Percentiles rank a stretch among this genome's conserved stretches.
phyloP scores from a whole-genome alignment of 2,888 invertebrate species.

The Linyphia triangularis region DNA sequence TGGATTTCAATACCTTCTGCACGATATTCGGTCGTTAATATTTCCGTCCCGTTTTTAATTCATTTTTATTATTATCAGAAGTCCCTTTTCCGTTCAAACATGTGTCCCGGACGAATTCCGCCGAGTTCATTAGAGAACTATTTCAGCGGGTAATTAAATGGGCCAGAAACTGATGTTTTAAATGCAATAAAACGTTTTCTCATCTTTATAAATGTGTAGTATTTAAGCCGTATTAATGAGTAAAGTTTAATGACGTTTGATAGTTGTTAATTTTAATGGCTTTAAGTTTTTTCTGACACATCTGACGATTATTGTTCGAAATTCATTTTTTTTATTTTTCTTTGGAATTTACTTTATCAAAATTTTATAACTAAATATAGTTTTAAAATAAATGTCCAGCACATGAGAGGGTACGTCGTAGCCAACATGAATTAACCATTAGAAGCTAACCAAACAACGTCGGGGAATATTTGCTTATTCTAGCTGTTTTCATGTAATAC shows the following conservation, averaged over 20 bases:
- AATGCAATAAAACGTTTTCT: slow-evolving; percentile 66
- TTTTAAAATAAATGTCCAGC: no score
- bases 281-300: not conserved
- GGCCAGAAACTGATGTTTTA: slow-evolving; percentile 44
- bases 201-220: slow-evolving; percentile 29
- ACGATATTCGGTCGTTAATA: slow-evolving; percentile 62
- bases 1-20: slow-evolving; percentile 35
- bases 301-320: no score
- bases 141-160: slow-evolving; percentile 55
- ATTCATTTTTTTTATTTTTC: no score
- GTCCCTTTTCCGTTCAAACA: slow-evolving; percentile 30
- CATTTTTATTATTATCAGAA: slow-evolving; percentile 53
- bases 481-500: no score
- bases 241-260: slow-evolving; percentile 69
- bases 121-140: slow-evolving; percentile 30
- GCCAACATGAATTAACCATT: no score
- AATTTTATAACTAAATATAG: no score
- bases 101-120: slow-evolving; percentile 3
- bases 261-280: slow-evolving; percentile 48
- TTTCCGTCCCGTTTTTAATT: slow-evolving; percentile 50
- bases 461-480: no score
- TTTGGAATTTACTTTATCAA: no score
- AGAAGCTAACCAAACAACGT: no score
- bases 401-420: no score
- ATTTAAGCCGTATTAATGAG: slow-evolving; percentile 55